Conservation (phyloP, 2,797 vertebrate species). For the Ceryle rudis region DNA sequence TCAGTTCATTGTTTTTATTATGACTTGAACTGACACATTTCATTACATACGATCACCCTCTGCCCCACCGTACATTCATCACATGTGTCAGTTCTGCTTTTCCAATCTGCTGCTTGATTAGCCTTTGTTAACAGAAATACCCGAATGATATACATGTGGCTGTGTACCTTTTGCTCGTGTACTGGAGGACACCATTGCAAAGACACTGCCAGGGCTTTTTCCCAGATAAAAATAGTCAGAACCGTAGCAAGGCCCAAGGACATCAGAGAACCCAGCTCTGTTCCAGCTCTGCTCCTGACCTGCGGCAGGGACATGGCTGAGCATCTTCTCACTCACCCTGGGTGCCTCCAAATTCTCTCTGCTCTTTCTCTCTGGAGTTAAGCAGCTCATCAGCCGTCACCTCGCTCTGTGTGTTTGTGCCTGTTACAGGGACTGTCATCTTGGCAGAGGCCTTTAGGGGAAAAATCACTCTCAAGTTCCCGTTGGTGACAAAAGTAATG, state of each 20-base stretch:
- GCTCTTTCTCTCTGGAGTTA: neutral
- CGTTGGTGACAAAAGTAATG: neutral
- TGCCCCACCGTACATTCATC: neutral
- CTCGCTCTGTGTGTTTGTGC: neutral
- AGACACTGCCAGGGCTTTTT: neutral
- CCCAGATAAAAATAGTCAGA: neutral
- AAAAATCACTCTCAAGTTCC: neutral
- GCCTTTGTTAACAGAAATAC: slow-evolving; percentile 5
- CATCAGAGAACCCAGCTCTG: neutral
- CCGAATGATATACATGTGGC: neutral
- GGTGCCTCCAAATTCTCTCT: neutral
- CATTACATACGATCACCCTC: neutral
- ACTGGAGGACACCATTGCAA: neutral
- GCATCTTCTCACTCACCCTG: neutral
- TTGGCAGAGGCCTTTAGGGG: neutral
- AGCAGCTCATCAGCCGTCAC: neutral
- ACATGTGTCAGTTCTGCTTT: slow-evolving; percentile 34
- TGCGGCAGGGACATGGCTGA: fast-evolving
- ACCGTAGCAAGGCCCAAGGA: neutral
- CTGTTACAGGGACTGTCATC: neutral
- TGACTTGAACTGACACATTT: slow-evolving; percentile 54
- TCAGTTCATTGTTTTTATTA: neutral
- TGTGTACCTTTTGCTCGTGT: neutral
- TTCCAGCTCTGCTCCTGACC: neutral
- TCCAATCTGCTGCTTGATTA: slow-evolving; percentile 43